Conservation (phyloP, 2,113 vertebrate species). For the Atrichornis clamosus region DNA sequence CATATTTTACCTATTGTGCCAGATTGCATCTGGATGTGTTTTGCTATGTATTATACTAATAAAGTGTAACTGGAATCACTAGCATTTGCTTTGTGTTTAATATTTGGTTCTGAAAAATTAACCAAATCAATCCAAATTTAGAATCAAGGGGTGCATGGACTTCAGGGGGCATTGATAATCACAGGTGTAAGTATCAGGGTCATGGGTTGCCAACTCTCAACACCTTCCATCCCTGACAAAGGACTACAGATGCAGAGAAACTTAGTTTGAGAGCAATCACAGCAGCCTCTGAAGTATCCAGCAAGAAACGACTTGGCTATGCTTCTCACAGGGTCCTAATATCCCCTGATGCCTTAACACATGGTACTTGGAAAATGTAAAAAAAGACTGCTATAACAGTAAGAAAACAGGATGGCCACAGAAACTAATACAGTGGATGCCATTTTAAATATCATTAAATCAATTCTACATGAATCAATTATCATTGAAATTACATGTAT, state of each 20-base stretch:
- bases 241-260: background rate
- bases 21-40: background rate
- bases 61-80: background rate
- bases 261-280: background rate
- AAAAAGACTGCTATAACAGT: background rate
- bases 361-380: background rate
- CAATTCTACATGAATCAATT: background rate
- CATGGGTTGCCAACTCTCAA: background rate
- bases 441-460: background rate
- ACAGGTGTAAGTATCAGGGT: background rate
- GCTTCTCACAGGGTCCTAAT: background rate
- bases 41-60: background rate
- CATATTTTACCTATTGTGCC: background rate
- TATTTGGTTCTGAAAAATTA: background rate
- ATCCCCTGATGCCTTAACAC: background rate
- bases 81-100: background rate
- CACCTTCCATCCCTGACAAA: background rate
- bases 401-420: background rate
- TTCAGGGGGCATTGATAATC: background rate
- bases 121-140: background rate
- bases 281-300: background rate
- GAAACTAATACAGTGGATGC: background rate
- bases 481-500: background rate
- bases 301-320: fast-evolving
- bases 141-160: background rate